Conservation (phyloP, 2,888 invertebrate species). For the Caenorhabditis macrosperma region DNA sequence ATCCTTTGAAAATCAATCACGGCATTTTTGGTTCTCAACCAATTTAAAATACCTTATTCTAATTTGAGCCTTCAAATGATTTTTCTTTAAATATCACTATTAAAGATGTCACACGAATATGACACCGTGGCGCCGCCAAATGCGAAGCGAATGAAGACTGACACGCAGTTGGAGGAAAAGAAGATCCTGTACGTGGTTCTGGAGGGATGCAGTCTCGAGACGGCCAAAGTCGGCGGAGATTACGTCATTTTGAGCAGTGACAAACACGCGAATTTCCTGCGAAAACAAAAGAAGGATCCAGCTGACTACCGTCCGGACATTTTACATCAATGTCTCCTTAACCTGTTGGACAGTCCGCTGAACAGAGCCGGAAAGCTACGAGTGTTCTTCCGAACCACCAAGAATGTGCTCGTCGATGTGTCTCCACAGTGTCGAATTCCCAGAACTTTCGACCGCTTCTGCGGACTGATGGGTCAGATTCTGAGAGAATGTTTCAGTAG, state of each 20-base stretch:
- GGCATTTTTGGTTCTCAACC: neutral
- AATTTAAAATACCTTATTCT: too few species aligned
- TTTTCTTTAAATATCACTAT: neutral
- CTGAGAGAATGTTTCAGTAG: neutral
- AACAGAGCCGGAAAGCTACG: conserved; percentile 96
- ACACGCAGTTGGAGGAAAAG: conserved; percentile 65
- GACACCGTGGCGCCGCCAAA: conserved; percentile 64
- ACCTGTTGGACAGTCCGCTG: conserved; percentile 97
- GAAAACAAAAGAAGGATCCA: conserved; percentile 90
- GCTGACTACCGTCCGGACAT: conserved; percentile 96
- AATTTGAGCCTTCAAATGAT: too few species aligned
- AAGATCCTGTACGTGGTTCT: conserved; percentile 88
- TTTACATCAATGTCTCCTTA: conserved; percentile 93
- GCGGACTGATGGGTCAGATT: conserved; percentile 91
- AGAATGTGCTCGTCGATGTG: conserved; percentile 82
- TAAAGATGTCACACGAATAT: conserved; percentile 62
- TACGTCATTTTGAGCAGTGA: conserved; percentile 77
- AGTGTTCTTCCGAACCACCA: conserved; percentile 84
- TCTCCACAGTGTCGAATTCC: conserved; percentile 95
- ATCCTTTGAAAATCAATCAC: too few species aligned
- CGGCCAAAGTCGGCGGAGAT: conserved; percentile 87
- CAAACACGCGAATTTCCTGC: conserved; percentile 80
- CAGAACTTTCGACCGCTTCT: conserved; percentile 95
- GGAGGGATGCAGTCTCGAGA: conserved; percentile 95
- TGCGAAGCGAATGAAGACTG: conserved; percentile 73